These are phyloP conservation scores for Ageneiosus marmoratus DNA, from an alignment of 2,113 vertebrate species.

Conservation along the genomic window DNA sequence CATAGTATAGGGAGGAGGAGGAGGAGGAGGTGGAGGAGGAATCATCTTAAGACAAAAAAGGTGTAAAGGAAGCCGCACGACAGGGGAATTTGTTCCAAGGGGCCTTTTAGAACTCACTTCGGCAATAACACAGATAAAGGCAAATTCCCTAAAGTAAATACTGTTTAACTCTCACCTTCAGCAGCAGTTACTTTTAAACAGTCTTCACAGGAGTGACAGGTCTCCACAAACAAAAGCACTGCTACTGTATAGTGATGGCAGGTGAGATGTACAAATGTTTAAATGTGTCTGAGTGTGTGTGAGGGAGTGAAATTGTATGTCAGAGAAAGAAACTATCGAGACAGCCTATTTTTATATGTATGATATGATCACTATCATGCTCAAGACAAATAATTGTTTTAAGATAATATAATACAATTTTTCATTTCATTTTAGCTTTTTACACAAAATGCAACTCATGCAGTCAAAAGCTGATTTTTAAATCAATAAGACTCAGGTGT, in stretches of 20 bases:
- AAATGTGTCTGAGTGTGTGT: conserved; percentile 17
- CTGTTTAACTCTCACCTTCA: conserved; percentile 77
- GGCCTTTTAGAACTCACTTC: conserved; percentile 70
- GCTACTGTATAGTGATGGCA: conserved; percentile 18
- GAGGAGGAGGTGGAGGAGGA: conserved; percentile 58
- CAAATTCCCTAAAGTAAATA: conserved; percentile 71
- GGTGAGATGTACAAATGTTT: conserved; percentile 25
- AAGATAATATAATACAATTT: background rate
- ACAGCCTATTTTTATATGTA: background rate
- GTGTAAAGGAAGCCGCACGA: conserved; percentile 65
- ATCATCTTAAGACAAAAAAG: conserved; percentile 69
- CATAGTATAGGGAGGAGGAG: conserved; percentile 51
- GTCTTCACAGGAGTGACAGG: conserved; percentile 69
- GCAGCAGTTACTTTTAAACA: conserved; percentile 69
- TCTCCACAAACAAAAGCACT: conserved; percentile 55
- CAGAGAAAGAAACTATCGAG: background rate
- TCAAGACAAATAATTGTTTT: background rate
- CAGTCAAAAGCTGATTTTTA: background rate
- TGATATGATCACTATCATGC: background rate
- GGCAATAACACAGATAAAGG: conserved; percentile 74
- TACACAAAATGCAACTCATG: background rate
- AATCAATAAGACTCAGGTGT: background rate
- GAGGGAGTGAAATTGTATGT: background rate
- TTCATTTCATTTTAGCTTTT: background rate
- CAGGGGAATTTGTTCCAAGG: conserved; percentile 70